Conservation (phyloP, 1,140 invertebrate species). For the Panagrolaimus sp. region DNA sequence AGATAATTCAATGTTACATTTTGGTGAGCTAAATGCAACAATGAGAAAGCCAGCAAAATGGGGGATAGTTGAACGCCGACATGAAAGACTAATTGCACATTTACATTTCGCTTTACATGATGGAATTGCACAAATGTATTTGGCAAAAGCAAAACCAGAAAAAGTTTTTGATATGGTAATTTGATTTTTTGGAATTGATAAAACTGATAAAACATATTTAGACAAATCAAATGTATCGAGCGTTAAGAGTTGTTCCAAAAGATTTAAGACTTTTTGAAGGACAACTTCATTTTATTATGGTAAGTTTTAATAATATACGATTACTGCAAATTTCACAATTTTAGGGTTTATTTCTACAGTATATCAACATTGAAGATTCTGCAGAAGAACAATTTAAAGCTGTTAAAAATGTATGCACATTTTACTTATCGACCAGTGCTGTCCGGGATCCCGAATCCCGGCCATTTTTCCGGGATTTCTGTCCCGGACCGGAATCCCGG, state of each 20-base stretch:
- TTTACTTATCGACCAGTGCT: no score
- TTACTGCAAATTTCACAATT: no score
- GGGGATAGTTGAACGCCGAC: not conserved
- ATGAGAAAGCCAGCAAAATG: not conserved
- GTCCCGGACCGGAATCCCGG: no score
- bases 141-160: constrained; percentile 3
- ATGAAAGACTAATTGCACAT: constrained; percentile 7
- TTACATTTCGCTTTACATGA: constrained; percentile 9
- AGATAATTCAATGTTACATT: not conserved
- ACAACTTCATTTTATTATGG: constrained; percentile 4
- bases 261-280: constrained; percentile 4
- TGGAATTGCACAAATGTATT: constrained; percentile 8
- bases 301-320: not conserved
- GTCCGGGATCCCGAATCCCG: no score
- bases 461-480: no score
- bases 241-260: not conserved
- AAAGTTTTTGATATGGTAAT: constrained; percentile 10
- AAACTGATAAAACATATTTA: not conserved
- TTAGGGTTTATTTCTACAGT: constrained; percentile 3
- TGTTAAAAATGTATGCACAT: not conserved
- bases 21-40: not conserved
- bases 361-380: not conserved
- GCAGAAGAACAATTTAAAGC: not conserved
- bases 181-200: no score
- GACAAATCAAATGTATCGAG: constrained; percentile 12